These are phyloP conservation scores for Hoplostethus atlanticus DNA, from an alignment of 2,797 vertebrate genomes.

Conservation along the genomic window DNA sequence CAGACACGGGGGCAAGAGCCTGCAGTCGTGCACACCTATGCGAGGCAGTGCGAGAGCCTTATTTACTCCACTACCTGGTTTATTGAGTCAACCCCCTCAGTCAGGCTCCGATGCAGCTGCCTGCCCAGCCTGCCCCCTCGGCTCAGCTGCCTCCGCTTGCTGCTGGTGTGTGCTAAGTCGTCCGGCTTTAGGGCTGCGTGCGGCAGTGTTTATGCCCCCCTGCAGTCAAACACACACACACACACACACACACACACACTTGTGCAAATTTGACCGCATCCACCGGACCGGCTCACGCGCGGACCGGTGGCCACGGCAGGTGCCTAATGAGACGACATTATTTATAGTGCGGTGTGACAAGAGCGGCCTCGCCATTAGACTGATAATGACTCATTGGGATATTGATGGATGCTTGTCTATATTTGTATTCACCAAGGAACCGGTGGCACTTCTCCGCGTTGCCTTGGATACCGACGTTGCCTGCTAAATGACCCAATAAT, in stretches of 20 bases:
- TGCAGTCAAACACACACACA: conserved; percentile 13
- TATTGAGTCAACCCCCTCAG: conserved; percentile 66
- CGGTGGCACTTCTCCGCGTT: conserved; percentile 74
- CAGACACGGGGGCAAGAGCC: conserved; percentile 51
- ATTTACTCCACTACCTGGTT: conserved; percentile 67
- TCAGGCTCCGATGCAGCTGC: conserved; percentile 51
- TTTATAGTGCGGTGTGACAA: conserved; percentile 75
- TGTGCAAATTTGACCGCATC: no score
- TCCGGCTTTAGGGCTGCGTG: conserved; percentile 9
- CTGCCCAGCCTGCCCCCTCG: conserved; percentile 4
- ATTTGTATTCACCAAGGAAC: conserved; percentile 80
- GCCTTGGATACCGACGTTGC: conserved; percentile 75
- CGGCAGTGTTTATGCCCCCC: neutral
- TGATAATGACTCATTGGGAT: conserved; percentile 78
- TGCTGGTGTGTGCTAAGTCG: conserved; percentile 11
- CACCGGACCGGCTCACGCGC: conserved; percentile 36
- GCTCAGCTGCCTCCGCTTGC: conserved; percentile 19
- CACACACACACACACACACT: conserved; percentile 5
- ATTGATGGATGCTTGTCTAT: conserved; percentile 80
- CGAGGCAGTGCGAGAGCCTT: conserved; percentile 47
- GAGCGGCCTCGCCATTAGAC: conserved; percentile 71
- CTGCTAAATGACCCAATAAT: conserved; percentile 81
- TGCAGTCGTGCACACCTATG: conserved; percentile 57
- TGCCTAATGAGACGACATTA: conserved; percentile 77
- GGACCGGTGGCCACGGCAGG: conserved; percentile 17